A percentile compares a stretch with the other conserved stretches of the same genome.
Conservation (phyloP, 2,797 vertebrate genomes). For the Steatocranus sp. region DNA sequence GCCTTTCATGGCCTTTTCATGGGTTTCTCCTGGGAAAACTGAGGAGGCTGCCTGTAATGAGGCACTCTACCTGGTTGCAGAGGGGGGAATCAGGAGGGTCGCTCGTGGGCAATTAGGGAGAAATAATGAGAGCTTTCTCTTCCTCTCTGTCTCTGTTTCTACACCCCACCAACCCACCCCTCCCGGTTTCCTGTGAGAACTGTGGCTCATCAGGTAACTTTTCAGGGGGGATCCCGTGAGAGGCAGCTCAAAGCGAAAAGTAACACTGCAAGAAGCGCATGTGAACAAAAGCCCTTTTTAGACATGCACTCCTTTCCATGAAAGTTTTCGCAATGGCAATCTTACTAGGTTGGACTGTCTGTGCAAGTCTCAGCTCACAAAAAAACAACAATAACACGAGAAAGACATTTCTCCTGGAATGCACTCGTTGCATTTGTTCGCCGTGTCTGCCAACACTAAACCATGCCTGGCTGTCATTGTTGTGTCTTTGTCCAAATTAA, state of each 20-base stretch:
- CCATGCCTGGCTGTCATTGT: neutral
- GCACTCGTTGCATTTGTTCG: neutral
- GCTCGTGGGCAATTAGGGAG: constrained; percentile 80
- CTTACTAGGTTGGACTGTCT: neutral
- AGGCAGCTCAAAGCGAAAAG: constrained; percentile 27
- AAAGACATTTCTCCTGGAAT: neutral
- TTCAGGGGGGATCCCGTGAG: constrained; percentile 49
- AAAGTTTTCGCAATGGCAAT: neutral
- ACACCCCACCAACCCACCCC: neutral
- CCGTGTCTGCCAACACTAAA: neutral
- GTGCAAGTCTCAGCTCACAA: neutral
- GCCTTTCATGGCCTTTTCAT: constrained; percentile 78
- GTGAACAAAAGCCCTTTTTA: neutral
- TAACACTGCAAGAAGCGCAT: constrained; percentile 12
- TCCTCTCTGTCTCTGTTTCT: constrained; percentile 51
- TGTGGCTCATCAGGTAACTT: constrained; percentile 57
- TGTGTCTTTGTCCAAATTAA: neutral
- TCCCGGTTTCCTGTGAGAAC: constrained; percentile 43
- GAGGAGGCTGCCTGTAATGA: constrained; percentile 74
- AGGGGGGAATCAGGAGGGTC: constrained; percentile 71
- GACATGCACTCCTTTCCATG: neutral
- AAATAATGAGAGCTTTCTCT: constrained; percentile 79
- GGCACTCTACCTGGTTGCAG: constrained; percentile 69
- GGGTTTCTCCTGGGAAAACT: constrained; percentile 64
- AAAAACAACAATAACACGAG: neutral